Base-by-base conservation (phyloP, 2,797 vertebrate genomes). In the Artibeus jamaicensis region DNA sequence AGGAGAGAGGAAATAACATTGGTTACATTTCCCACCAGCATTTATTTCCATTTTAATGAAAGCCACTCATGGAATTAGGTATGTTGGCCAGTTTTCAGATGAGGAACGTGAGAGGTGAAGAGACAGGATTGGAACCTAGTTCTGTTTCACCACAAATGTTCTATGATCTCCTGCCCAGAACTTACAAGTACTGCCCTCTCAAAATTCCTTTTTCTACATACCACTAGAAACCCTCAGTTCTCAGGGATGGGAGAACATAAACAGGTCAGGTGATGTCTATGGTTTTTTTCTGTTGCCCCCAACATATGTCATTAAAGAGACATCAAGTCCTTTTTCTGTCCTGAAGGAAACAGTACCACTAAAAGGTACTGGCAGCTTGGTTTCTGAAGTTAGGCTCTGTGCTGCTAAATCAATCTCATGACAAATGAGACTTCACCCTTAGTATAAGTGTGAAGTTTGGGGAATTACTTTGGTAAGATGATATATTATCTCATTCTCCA, bases 311-410 rank as follows among this genome's bases (percentile, higher is more conserved):
- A 46, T 94, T 96, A 87, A 67, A 50, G 90, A 59, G 19, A 85
- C 32, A 71, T 9, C 39, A 67, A 96, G 79, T 65, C 32, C 22
- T 83, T 86, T 87, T 86, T 91, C 55, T 96, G 32, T 76, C 68
- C 22, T 19, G 32, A 93, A 84, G 48, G 79, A 86, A 93, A 87
- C 4, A 57, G 57, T 39, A 71, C 21, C 71, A 68, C 39, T 44
- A 12, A 76, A 46, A 37, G 39, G 79, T 26, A 46, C 5, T 42
- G 24, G 76, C 50, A 94, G 50, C 48, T 78, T 83, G 83, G 48
- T 91, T 96, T 83, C 86, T 19, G 7, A 95, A 90, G 83, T 88
- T 84, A 68, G 94, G 91, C 46, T 91, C 22, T 85, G 42, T 87
- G 32, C 42, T 77, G 24, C 37, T 39, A 68, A 67, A 42, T 70